phyloP scores from a whole-genome alignment of 2,113 vertebrate genomes.

The Lophura nycthemera region DNA sequence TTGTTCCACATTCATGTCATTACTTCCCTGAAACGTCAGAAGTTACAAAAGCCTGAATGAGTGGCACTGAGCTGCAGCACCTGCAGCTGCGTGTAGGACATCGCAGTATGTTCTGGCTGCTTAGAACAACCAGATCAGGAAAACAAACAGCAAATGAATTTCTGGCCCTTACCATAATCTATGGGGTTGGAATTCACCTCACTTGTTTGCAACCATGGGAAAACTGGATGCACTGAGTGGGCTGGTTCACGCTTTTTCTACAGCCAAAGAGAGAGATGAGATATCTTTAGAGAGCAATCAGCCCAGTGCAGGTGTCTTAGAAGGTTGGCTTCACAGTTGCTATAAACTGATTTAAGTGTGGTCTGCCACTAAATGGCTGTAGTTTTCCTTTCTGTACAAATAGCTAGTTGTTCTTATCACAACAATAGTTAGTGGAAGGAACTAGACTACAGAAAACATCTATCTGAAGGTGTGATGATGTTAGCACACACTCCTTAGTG shows the following conservation, averaged over 20 bases:
- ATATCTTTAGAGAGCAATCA: neutral
- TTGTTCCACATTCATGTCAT: neutral
- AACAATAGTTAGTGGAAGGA: neutral
- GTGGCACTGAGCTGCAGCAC: rapidly evolving
- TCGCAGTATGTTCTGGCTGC: neutral
- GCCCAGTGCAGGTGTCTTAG: neutral
- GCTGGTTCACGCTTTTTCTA: neutral
- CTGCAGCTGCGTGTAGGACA: neutral
- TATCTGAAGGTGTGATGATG: neutral
- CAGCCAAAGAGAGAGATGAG: neutral
- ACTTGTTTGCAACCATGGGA: neutral
- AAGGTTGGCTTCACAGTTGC: neutral
- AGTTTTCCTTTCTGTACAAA: neutral
- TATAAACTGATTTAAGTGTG: neutral
- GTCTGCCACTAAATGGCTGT: neutral
- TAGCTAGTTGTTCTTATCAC: neutral
- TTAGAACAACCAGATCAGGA: neutral
- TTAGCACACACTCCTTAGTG: neutral
- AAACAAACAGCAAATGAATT: neutral
- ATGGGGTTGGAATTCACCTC: neutral
- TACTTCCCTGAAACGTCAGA: neutral
- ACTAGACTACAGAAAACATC: neutral
- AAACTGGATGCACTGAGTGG: neutral
- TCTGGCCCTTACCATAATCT: neutral
- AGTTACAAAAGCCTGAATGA: neutral